Evolutionary conservation across 2,888 invertebrate genomes (phyloP), one percentile per base, ranked within the genome.

Genomic region (Formica aserva): DNA sequence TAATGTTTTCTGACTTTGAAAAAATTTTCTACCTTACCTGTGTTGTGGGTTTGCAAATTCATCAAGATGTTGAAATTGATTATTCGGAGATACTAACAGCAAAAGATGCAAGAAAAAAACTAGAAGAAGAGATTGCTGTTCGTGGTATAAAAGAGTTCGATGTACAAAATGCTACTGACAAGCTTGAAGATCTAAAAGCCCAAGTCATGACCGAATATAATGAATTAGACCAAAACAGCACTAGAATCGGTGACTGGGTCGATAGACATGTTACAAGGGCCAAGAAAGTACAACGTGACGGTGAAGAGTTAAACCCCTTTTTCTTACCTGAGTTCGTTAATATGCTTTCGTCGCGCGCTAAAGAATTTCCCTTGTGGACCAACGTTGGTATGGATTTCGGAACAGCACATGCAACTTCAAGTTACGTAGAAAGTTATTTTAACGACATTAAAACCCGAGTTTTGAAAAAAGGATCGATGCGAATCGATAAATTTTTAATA

Each of bases 31-130:
- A 35, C 3, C n/a, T 65, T 5, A 32, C 63, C 5, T 65, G 63
- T 65, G 38, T 65, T n/a, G 65, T 65, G 5, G 22, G 13, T 65
- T 11, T 65, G 1, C 35, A 65, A 65, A 38, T 1, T 0, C 22
- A 22, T 22, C 22, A 22, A 22, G 22, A 22, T 22, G 22, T 22
- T 22, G 22, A 22, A 22, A 38, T 65, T n/a, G 22, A n/a, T 38
- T 2, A 38, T 65, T 35, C 3, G 0, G 22, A 65, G 9, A 11
- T 65, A 9, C 5, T 3, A 11, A 65, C 38, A 65, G 22, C 38
- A n/a, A 65, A 38, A 38, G 38, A 38, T 4, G 65, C 22, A 65
- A 65, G 38, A 41, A 65, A 65, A 22, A 65, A 38, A 22, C 65
- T 38, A 11, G 38, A 65, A 63, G 35, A 35, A 8, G 3, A 13